Evolutionary conservation across 2,888 invertebrate genomes (phyloP).

Genomic region (Eubasilissa splendida): DNA sequence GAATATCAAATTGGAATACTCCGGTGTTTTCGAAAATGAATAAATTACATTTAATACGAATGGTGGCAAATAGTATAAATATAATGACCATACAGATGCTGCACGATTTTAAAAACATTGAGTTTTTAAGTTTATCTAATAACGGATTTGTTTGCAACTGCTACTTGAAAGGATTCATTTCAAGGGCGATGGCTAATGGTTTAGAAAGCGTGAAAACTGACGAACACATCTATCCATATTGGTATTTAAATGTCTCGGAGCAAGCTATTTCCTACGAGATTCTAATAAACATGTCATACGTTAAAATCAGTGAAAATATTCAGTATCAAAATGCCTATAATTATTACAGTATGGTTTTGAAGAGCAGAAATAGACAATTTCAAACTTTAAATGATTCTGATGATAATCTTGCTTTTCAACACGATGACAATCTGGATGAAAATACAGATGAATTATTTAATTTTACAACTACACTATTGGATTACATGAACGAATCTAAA

Average conservation of each 20-base stretch:
- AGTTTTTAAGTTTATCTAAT: slow-evolving; percentile 70
- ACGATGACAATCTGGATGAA: background rate
- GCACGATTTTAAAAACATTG: slow-evolving; percentile 68
- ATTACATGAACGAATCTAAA: slow-evolving; percentile 63
- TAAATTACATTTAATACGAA: slow-evolving; percentile 66
- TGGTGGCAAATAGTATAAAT: slow-evolving; percentile 73
- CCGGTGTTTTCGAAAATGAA: slow-evolving; percentile 65
- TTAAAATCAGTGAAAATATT: background rate
- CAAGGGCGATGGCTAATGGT: slow-evolving; percentile 62
- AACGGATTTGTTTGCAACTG: slow-evolving; percentile 78
- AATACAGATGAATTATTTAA: slow-evolving; percentile 34
- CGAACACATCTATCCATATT: background rate
- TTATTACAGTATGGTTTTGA: slow-evolving; percentile 43
- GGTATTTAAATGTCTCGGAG: background rate
- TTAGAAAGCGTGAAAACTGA: background rate
- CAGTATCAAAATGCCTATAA: slow-evolving; percentile 47
- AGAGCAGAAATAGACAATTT: slow-evolving; percentile 5
- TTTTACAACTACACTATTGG: slow-evolving; percentile 63
- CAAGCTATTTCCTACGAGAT: background rate
- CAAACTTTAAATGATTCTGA: background rate
- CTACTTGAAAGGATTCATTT: slow-evolving; percentile 70
- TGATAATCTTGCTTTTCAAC: background rate
- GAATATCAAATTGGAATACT: slow-evolving; percentile 73
- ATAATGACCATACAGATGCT: slow-evolving; percentile 73
- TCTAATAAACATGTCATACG: background rate